A percentile compares a stretch with the other conserved stretches of the same genome.
Evolutionary conservation across 1,140 invertebrate species (phyloP).

Genomic region (Oppia nitens): DNA sequence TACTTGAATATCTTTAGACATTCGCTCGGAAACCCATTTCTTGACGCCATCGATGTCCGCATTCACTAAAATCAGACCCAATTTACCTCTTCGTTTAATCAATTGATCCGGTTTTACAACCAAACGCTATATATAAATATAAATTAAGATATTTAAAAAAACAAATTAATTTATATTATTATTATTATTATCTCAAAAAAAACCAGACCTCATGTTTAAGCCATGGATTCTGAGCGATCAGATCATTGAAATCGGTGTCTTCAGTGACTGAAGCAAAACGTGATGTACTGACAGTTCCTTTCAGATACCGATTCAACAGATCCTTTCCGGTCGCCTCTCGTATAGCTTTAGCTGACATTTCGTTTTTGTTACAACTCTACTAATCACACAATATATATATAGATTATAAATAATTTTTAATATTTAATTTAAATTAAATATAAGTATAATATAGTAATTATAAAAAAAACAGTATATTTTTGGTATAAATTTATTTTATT

Average conservation of each 20-base stretch:
- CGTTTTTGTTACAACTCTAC: no score
- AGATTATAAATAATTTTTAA: no score
- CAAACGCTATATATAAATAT: conserved; percentile 42
- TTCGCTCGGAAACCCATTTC: conserved; percentile 71
- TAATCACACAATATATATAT: no score
- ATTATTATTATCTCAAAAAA: neutral
- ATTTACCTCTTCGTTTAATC: conserved; percentile 91
- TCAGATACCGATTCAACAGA: conserved; percentile 68
- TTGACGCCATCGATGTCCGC: conserved; percentile 55
- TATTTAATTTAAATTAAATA: no score
- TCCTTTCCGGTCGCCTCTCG: conserved; percentile 88
- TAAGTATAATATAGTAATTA: no score
- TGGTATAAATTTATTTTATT: no score
- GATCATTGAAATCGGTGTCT: conserved; percentile 53
- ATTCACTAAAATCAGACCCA: conserved; percentile 91
- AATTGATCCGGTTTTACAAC: conserved; percentile 98
- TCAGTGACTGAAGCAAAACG: conserved; percentile 62
- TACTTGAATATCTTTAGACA: conserved; percentile 65
- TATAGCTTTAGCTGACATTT: conserved; percentile 96
- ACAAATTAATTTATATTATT: neutral
- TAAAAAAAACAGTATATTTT: no score
- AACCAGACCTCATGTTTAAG: conserved; percentile 48
- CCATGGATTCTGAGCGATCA: conserved; percentile 67
- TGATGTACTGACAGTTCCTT: conserved; percentile 49
- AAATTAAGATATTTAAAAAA: conserved; percentile 13